Conservation (phyloP, 2,113 vertebrate genomes). For the Narcine bancroftii region DNA sequence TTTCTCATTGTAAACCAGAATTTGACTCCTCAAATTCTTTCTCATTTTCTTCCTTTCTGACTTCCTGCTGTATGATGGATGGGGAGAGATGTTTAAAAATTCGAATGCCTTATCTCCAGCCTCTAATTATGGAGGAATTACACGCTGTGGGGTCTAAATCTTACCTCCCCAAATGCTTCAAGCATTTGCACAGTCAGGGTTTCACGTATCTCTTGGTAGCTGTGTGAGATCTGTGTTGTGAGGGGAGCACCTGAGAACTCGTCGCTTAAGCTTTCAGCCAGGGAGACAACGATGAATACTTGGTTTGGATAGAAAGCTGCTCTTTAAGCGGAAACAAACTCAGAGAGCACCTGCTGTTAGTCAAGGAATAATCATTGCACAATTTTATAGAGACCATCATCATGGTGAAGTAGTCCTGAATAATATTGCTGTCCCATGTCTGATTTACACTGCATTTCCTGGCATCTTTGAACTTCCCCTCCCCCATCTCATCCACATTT, state of each 20-base stretch:
- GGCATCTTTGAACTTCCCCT: background rate
- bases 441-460: background rate
- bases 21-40: background rate
- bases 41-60: conserved; percentile 16
- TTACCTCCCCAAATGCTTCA: background rate
- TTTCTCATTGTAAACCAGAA: background rate
- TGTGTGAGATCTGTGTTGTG: background rate
- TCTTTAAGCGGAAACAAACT: background rate
- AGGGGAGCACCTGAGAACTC: background rate
- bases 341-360: background rate
- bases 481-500: background rate
- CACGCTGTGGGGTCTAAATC: background rate
- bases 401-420: background rate
- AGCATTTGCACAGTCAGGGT: background rate
- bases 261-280: background rate
- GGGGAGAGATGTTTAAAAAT: background rate
- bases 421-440: background rate
- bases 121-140: conserved; percentile 27
- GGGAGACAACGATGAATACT: background rate
- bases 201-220: background rate
- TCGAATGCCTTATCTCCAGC: background rate
- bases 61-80: conserved; percentile 1
- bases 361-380: background rate
- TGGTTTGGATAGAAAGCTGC: background rate
- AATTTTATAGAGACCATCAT: background rate